Evolutionary conservation across 2,113 vertebrate species (phyloP).

Genomic region (Fulmarus glacialis): DNA sequence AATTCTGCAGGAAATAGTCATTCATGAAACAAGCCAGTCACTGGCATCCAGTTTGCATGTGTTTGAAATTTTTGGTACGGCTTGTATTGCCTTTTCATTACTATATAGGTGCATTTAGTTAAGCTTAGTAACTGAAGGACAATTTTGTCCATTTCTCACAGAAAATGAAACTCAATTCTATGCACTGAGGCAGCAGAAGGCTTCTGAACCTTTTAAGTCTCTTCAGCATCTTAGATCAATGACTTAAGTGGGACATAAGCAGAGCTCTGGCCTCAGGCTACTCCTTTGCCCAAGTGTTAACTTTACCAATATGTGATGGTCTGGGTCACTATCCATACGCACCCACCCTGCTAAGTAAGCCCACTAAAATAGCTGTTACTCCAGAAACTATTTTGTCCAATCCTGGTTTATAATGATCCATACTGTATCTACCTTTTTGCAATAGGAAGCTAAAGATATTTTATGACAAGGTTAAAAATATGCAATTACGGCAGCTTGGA

Average conservation of each 20-base stretch:
- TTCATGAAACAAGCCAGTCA: neutral
- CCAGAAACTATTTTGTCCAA: neutral
- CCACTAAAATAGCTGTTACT: neutral
- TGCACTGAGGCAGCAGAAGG: neutral
- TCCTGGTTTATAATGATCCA: neutral
- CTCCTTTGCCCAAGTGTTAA: neutral
- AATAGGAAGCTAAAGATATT: neutral
- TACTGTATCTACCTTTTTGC: neutral
- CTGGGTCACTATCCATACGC: fast-evolving
- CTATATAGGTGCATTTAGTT: neutral
- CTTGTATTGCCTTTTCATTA: neutral
- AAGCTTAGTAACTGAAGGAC: neutral
- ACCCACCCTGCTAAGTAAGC: neutral
- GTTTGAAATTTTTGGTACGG: neutral
- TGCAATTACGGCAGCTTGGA: neutral
- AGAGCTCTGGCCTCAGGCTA: neutral
- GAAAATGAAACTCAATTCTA: neutral
- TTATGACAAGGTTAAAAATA: neutral
- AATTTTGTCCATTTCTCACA: neutral
- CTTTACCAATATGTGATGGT: neutral
- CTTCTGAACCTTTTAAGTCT: neutral
- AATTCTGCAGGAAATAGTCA: neutral
- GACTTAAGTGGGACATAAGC: neutral
- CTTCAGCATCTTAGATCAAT: neutral
- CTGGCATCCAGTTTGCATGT: neutral